Percentiles rank a stretch among this genome's conserved stretches.
These are phyloP conservation scores for Drymodes brunneopygia DNA, from an alignment of 2,113 vertebrate genomes.

Conservation along the genomic window DNA sequence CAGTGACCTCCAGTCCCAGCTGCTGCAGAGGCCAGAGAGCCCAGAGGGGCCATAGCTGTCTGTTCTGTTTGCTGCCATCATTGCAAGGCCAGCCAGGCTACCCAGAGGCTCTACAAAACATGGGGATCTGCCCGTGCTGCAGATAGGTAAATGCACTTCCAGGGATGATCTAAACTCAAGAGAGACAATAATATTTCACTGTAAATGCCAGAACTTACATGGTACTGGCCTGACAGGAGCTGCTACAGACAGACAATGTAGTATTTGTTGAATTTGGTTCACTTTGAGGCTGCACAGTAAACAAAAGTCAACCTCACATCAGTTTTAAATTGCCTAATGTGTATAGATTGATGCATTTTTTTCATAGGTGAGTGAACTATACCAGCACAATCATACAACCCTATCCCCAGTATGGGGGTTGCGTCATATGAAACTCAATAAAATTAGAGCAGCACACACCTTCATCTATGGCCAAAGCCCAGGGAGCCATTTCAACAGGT, in stretches of 20 bases:
- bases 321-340: background rate
- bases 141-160: background rate
- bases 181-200: background rate
- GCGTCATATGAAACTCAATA: background rate
- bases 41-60: background rate
- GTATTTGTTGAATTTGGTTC: background rate
- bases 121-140: background rate
- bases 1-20: background rate
- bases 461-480: background rate
- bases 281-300: background rate
- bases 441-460: background rate
- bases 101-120: background rate
- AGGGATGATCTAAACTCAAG: background rate
- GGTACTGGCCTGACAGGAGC: background rate
- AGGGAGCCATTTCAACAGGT: background rate
- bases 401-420: background rate
- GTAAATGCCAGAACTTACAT: background rate
- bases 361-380: background rate
- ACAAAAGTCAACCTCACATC: background rate
- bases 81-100: background rate
- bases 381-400: background rate
- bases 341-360: background rate
- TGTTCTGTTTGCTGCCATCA: background rate
- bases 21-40: background rate
- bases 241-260: background rate